phyloP scores from a whole-genome alignment of 2,113 vertebrate species.

The Craseonycteris thonglongyai region DNA sequence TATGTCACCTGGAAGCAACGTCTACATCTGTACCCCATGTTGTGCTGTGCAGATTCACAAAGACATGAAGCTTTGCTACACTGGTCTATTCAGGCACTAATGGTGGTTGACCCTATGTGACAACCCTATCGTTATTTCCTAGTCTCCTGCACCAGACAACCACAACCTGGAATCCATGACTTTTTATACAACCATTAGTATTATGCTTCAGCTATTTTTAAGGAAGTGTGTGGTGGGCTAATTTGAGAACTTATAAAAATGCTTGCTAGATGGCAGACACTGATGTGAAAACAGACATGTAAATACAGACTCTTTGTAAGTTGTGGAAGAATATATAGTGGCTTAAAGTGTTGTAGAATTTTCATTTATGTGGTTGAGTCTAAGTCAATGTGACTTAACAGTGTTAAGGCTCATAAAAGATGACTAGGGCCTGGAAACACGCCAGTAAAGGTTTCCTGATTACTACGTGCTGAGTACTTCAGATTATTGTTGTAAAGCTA shows the following conservation, averaged over 20 bases:
- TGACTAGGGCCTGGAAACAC: background rate
- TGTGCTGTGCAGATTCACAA: background rate
- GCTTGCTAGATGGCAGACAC: background rate
- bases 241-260: background rate
- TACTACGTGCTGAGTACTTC: background rate
- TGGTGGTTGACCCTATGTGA: background rate
- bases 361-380: background rate
- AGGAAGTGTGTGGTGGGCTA: background rate
- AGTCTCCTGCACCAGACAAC: background rate
- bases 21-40: background rate
- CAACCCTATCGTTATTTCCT: accelerated
- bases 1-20: background rate
- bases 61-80: background rate
- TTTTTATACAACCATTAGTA: background rate
- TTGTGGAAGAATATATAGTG: background rate
- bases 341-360: background rate
- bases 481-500: slow-evolving; percentile 21
- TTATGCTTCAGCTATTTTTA: background rate
- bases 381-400: background rate
- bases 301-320: background rate
- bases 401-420: slow-evolving; percentile 27
- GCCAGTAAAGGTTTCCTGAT: slow-evolving; percentile 47
- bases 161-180: background rate
- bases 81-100: background rate
- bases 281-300: background rate